Evolutionary conservation across 2,113 vertebrate species (phyloP), one percentile per base, ranked within the genome.

Genomic region (Menura novaehollandiae): DNA sequence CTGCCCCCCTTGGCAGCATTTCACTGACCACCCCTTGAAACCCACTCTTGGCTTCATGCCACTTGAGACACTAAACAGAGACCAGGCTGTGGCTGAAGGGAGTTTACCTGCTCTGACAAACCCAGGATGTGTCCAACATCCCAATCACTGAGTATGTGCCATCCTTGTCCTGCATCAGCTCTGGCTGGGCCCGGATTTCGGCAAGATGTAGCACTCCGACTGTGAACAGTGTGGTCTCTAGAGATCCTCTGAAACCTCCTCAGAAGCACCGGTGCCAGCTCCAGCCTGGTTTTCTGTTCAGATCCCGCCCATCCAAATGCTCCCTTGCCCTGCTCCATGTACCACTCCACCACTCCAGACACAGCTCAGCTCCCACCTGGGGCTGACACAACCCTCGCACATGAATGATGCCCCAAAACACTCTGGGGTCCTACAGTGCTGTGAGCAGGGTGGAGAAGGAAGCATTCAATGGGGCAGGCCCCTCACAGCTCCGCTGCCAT

Each of bases 281-380:
- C 66, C 16, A 80, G 74, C 53, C 43, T 18, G 46, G 18, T 23
- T 71, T 62, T 47, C 46, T 62, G 13, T 19, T 62, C 83, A 32
- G 39, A 23, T 51, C 37, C 84, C 49, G 37, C 76, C 53, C 62
- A 4, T 22, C 63, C 5, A 23, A 39, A 28, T 6, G 32, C 80
- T 18, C 58, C 51, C 32, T 80, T 80, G 56, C 28, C n/a, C 33
- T 30, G 24, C 14, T 72, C 75, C 56, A 55, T 11, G 14, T 28
- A 63, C 24, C 16, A 41, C 64, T 71, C 49, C 64, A 30, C 47
- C 44, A 12, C 37, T 35, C 28, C 4, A 9, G 62, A 13, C 37
- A 19, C 0, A 0, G 47, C 20, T 20, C 51, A 46, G 47, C 63
- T 77, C 75, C 46, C 33, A 35, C 11, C 46, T 24, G 5, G 18